Evolutionary conservation across 2,113 vertebrate genomes (phyloP).

Genomic region (Tapirus terrestris): DNA sequence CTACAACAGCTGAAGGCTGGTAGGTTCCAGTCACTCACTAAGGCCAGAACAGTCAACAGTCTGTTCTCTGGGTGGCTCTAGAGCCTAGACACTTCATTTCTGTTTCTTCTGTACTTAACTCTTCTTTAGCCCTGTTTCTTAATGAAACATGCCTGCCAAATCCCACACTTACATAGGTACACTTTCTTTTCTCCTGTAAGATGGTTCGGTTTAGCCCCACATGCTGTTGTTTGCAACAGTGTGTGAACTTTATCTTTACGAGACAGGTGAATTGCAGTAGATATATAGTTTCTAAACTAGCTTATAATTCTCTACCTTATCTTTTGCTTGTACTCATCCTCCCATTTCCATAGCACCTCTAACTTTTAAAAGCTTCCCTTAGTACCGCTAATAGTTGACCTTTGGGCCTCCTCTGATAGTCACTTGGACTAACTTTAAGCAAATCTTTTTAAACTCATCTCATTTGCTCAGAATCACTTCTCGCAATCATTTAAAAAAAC

Average conservation of each 20-base stretch:
- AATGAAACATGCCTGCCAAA: background rate
- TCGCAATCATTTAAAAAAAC: conserved; percentile 17
- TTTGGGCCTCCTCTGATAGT: background rate
- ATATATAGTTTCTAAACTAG: background rate
- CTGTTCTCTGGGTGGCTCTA: background rate
- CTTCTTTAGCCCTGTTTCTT: background rate
- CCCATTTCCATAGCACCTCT: background rate
- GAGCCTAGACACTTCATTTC: background rate
- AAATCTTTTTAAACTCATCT: background rate
- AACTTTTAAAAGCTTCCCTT: background rate
- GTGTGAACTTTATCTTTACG: background rate
- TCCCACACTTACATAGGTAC: background rate
- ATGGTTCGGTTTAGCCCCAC: background rate
- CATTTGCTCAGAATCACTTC: conserved; percentile 27
- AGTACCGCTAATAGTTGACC: background rate
- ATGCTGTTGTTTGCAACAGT: background rate
- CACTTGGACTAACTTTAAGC: background rate
- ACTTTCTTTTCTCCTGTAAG: background rate
- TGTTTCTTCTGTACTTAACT: background rate
- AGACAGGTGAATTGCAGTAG: background rate
- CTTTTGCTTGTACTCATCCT: background rate
- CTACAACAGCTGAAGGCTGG: background rate
- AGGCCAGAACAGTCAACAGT: background rate
- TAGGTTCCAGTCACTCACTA: background rate
- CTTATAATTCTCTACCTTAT: background rate